Percentiles rank a stretch among this genome's conserved stretches.
These are phyloP conservation scores for Lepidocyrtinus sp. DNA, from an alignment of 2,888 invertebrate genomes.

Conservation along the genomic window DNA sequence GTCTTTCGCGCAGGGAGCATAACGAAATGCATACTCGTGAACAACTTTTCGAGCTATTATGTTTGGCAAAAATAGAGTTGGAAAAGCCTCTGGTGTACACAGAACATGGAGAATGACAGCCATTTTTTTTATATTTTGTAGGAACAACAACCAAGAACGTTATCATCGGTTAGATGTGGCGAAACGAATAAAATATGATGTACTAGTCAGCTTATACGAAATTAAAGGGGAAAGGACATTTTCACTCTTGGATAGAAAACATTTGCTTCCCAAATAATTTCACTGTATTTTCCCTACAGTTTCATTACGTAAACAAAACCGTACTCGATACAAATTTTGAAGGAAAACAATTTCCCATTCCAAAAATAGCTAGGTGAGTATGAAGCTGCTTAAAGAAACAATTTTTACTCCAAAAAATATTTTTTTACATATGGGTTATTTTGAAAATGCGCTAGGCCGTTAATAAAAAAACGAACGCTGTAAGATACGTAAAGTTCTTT, in stretches of 20 bases:
- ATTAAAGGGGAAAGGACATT: slow-evolving; percentile 66
- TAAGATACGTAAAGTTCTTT: too few relatives aligned
- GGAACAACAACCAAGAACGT: slow-evolving; percentile 43
- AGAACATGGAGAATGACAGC: not conserved
- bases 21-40: slow-evolving; percentile 39
- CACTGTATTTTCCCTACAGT: slow-evolving; percentile 44
- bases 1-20: slow-evolving; percentile 70
- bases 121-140: slow-evolving; percentile 44
- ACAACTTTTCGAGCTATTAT: not conserved
- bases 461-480: too few relatives aligned
- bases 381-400: too few relatives aligned
- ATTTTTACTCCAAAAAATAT: too few relatives aligned
- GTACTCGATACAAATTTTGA: slow-evolving; percentile 71
- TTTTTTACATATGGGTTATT: too few relatives aligned
- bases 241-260: too few relatives aligned
- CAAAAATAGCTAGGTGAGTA: too few relatives aligned
- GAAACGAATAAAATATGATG: too few relatives aligned
- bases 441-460: too few relatives aligned
- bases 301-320: slow-evolving; percentile 71
- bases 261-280: slow-evolving; percentile 4
- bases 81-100: slow-evolving; percentile 33
- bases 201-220: too few relatives aligned
- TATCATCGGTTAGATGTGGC: too few relatives aligned
- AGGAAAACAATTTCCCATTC: slow-evolving; percentile 60
- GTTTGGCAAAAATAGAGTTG: not conserved